Evolutionary conservation across 35 echinoderm and acorn worm genomes (phyloP), one percentile per base, ranked within the genome.

Genomic region (Heliocidaris erythrogramma): DNA sequence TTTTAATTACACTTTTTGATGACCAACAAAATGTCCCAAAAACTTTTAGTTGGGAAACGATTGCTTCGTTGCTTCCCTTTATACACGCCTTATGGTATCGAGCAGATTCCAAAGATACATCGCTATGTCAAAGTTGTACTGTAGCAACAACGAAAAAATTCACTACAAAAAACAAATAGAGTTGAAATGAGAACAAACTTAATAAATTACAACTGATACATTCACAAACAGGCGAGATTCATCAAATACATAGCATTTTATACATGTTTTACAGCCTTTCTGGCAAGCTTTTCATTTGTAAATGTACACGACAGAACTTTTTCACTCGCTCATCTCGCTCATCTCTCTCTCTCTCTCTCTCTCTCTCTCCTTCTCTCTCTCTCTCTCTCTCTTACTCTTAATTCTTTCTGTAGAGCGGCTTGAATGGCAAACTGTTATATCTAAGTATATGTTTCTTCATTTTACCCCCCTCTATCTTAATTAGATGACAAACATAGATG

Each of bases 1-100:
- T 92, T 92, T 49, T 92, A 92, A 24, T 92, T 92, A 92, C 91
- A 92, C 91, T 56, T 59, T 56, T 16, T 92, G 48, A 92, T 13
- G 91, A 52, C 50, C 30, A 78, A 78, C 65, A 18, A 78, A 78
- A 27, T 7, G 21, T 18, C 65, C 18, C 18, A 78, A 78, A 78
- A 78, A 42, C 3, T 78, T 78, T 78, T 78, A 78, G 65, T 78
- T 78, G 14, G 65, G 65, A 78, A 78, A n/a, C 27, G 65, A n/a
- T 78, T n/a, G 65, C 65, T 78, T 78, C 65, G 27, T 78, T 21
- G 8, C n/a, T 78, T n/a, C 65, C 65, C 65, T 78, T 78, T 78
- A 7, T 78, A 78, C 65, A 78, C 18, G 65, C 65, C 65, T 78
- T 78, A 78, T 8, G 21, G 65, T 78, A 78, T 27, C 65, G 7